Conservation (phyloP, 2,888 invertebrate genomes). For the Meliscaeva auricollis region DNA sequence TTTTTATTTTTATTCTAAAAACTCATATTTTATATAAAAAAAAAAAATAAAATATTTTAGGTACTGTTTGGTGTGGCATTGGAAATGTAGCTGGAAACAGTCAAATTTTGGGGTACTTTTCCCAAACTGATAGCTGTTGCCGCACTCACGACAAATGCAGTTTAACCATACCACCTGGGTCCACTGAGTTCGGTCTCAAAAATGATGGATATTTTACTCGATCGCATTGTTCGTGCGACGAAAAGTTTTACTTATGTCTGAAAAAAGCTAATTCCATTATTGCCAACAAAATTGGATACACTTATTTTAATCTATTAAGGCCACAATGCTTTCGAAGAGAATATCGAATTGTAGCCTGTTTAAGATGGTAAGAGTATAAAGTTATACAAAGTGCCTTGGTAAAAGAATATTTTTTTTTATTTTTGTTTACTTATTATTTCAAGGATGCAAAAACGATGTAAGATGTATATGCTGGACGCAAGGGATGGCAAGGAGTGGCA, state of each 20-base stretch:
- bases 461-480: slow-evolving; percentile 85
- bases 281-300: slow-evolving; percentile 87
- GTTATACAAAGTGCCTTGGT: no score
- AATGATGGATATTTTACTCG: slow-evolving; percentile 89
- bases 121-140: slow-evolving; percentile 89
- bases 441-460: slow-evolving; percentile 83
- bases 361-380: slow-evolving; percentile 73
- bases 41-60: slow-evolving; percentile 80
- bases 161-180: slow-evolving; percentile 86
- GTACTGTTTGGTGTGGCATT: slow-evolving; percentile 91
- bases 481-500: slow-evolving; percentile 85
- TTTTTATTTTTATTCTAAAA: no score
- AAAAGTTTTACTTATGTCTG: slow-evolving; percentile 88
- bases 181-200: slow-evolving; percentile 86
- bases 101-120: slow-evolving; percentile 87
- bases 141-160: slow-evolving; percentile 89
- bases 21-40: neutral
- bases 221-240: slow-evolving; percentile 90
- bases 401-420: neutral
- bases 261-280: slow-evolving; percentile 85
- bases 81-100: slow-evolving; percentile 87
- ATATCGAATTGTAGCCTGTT: slow-evolving; percentile 84
- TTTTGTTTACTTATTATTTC: neutral
- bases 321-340: slow-evolving; percentile 89
- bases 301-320: slow-evolving; percentile 90